These are phyloP conservation scores for Drosophila testacea DNA, from an alignment of 2,888 invertebrate genomes.

Conservation along the genomic window DNA sequence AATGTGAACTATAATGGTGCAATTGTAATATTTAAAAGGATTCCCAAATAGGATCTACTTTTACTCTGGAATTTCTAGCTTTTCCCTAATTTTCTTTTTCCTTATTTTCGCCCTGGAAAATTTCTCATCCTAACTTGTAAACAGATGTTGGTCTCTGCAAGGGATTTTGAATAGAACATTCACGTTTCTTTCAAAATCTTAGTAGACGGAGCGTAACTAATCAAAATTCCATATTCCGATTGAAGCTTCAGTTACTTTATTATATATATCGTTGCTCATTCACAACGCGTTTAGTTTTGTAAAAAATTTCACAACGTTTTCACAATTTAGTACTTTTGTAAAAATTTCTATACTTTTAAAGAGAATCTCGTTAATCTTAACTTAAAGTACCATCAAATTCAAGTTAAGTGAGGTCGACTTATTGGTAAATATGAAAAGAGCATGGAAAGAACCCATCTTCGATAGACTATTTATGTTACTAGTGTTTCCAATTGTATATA, in stretches of 20 bases:
- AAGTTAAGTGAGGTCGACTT: slow-evolving; percentile 62
- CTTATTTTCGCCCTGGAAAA: too few species aligned
- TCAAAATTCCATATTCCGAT: slow-evolving; percentile 25
- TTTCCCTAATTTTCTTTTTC: too few species aligned
- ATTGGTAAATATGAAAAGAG: slow-evolving; percentile 28
- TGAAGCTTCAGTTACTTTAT: slow-evolving; percentile 38
- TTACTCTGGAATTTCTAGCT: background rate
- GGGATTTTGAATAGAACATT: background rate
- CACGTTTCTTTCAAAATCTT: slow-evolving; percentile 12
- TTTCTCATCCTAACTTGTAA: too few species aligned
- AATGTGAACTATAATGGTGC: background rate
- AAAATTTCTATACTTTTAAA: slow-evolving; percentile 66
- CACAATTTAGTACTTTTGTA: slow-evolving; percentile 44
- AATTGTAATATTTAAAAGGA: too few species aligned
- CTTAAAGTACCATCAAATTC: slow-evolving; percentile 53
- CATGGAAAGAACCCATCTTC: background rate
- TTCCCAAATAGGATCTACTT: background rate
- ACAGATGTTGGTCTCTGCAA: too few species aligned
- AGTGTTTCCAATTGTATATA: background rate
- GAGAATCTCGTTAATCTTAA: slow-evolving; percentile 41
- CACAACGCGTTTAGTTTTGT: slow-evolving; percentile 53
- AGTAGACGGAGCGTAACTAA: slow-evolving; percentile 37
- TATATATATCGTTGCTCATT: slow-evolving; percentile 52
- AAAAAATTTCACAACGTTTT: too few species aligned
- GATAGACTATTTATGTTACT: background rate